phyloP scores from a whole-genome alignment of 2,888 invertebrate species.

The Brenthis ino region DNA sequence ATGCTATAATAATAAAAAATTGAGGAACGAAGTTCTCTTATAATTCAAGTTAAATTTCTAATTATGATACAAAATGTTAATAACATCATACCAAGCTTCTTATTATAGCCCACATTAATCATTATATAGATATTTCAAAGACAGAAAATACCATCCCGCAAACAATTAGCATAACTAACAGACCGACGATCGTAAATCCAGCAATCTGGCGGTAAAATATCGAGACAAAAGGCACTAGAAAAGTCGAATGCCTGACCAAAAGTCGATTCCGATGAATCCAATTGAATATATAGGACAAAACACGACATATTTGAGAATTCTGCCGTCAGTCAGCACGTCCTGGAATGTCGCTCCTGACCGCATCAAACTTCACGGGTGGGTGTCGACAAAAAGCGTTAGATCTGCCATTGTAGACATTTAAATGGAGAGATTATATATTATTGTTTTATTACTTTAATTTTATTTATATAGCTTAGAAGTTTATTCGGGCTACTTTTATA shows the following conservation, averaged over 20 bases:
- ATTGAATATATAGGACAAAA: constrained; percentile 66
- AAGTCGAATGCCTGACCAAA: constrained; percentile 49
- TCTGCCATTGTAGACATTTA: too few relatives aligned
- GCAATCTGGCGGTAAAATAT: constrained; percentile 58
- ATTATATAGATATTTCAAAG: neutral
- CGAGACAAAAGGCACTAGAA: constrained; percentile 59
- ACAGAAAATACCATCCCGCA: neutral
- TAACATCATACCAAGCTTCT: too few relatives aligned
- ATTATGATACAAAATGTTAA: too few relatives aligned
- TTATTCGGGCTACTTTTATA: too few relatives aligned
- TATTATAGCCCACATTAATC: too few relatives aligned
- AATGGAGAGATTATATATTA: too few relatives aligned
- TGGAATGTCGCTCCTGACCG: constrained; percentile 59
- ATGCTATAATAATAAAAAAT: too few relatives aligned
- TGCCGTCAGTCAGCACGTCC: constrained; percentile 63
- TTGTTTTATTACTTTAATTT: too few relatives aligned
- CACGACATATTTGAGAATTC: constrained; percentile 60
- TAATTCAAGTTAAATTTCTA: too few relatives aligned
- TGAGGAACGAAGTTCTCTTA: too few relatives aligned
- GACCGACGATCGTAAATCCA: constrained; percentile 56
- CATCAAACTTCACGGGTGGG: constrained; percentile 71
- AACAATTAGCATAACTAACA: constrained; percentile 35
- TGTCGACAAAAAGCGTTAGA: constrained; percentile 55
- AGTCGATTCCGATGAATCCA: constrained; percentile 62
- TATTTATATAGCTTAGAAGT: too few relatives aligned